Conservation (phyloP, 2,113 vertebrate genomes). For the Ploceus nigricollis region DNA sequence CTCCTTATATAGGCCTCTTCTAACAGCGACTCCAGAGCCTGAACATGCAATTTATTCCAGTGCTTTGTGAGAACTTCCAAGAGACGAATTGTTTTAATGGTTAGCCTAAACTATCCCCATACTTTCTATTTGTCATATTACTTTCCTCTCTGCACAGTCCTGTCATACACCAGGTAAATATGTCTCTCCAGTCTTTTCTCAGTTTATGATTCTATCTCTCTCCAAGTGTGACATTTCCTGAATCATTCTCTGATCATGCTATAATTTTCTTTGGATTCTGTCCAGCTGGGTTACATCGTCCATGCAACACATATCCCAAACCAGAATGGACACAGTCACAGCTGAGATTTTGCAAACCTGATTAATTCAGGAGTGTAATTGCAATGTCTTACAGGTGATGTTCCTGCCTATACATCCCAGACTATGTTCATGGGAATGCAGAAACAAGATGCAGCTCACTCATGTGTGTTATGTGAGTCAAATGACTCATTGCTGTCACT, state of each 20-base stretch:
- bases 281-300: background rate
- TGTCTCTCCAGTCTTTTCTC: background rate
- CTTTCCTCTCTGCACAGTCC: background rate
- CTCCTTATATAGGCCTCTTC: background rate
- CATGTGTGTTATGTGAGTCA: background rate
- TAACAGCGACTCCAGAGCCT: background rate
- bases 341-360: background rate
- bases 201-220: background rate
- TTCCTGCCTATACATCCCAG: background rate
- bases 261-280: background rate
- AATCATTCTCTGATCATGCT: background rate
- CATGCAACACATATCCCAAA: background rate
- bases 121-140: background rate
- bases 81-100: background rate
- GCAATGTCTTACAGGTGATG: background rate
- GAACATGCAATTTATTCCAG: background rate
- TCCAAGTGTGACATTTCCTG: background rate
- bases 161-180: background rate
- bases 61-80: background rate
- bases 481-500: background rate
- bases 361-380: background rate
- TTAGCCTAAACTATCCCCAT: background rate
- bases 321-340: background rate
- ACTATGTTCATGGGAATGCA: background rate
- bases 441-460: background rate